Evolutionary conservation across 1,140 invertebrate genomes (phyloP), one percentile per base, ranked within the genome.

Genomic region (Idris sp.): DNA sequence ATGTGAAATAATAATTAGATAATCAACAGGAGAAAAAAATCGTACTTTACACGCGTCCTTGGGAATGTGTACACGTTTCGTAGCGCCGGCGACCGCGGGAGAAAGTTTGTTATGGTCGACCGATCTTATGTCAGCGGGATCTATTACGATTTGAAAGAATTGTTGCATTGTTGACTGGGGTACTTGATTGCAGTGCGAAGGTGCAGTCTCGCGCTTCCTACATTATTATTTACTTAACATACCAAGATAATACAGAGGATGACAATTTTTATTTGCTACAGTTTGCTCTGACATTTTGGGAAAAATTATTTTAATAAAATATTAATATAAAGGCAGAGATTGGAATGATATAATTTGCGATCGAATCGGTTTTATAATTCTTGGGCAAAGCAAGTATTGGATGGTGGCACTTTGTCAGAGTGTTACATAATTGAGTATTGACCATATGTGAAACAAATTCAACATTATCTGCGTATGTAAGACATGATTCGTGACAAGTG

Each of bases 111-210:
- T 73, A 73, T 43, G 58, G 58, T 69, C 56, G 69, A 64, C 14
- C 28, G 64, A 69, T 48, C 69, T 77, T 77, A 77, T 74, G 69
- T 77, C 74, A 77, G 75, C 56, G 36, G 59, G 43, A 74, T 74
- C 61, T 73, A 77, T 77, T 77, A 67, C 61, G 43, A 67, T 77
- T 64, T 53, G 51, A 74, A 53, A 41, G 69, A 77, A 77, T 65
- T 64, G 40, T 64, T 61, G 74, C 51, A 77, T 65, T 69, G 68
- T 77, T 73, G 58, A 65, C 35, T 46, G 26, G 18, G 38, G 25
- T 72, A 38, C 22, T 15, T 36, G 58, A 68, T 64, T 64, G 25
- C 36, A 35, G 22, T 46, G 59, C 22, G 72, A 67, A n/a, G 18
- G 48, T 25, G 30, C 31, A 56, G 19, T 6, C 18, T 38, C 15